Base-by-base conservation (phyloP, 2,888 invertebrate genomes). In the Lapara coniferarum region DNA sequence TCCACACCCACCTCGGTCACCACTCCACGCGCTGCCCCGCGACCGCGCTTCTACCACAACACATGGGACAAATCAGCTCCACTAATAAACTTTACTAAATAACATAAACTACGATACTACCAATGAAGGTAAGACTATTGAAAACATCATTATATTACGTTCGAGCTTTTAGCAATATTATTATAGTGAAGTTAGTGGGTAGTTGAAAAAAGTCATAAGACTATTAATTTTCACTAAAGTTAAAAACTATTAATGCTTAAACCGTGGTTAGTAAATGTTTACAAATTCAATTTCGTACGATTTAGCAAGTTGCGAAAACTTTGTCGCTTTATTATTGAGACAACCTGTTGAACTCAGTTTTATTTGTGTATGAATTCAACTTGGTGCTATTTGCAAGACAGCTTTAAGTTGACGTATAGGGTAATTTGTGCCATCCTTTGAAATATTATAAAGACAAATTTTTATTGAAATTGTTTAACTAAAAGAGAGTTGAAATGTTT, bases 311-410 rank as follows among this genome's bases (percentile, higher is more conserved):
- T 66, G 66, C 67, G 69, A 75, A 78, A 82, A 84, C 77, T 81
- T 82, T 78, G 75, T 57, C 69, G 74, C 74, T 80, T 83, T 78
- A 79, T 76, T 77, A 76, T 76, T 78, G 76, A 75, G 71, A 71
- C 81, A 79, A 89, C 88, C 88, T 89, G 88, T 89, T 88, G 89
- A 79, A 75, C 75, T 74, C 59, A 74, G 75, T 80, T 82, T 77
- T 77, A 75, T 77, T 69, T 70, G 68, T 59, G 67, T 68, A 67
- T 69, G 70, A 74, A 77, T 73, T 71, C 72, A 71, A 70, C 72
- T 69, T 70, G 71, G 77, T 80, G 81, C 70, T 72, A 78, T 80
- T 83, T 73, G 70, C 70, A 67, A 75, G 74, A 74, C 78, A 80
- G 79, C 71, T 80, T 78, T 30, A 46, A 49, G 49, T 63, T 63